phyloP scores from a whole-genome alignment of 1,140 invertebrate genomes.

The Batillaria attramentaria region DNA sequence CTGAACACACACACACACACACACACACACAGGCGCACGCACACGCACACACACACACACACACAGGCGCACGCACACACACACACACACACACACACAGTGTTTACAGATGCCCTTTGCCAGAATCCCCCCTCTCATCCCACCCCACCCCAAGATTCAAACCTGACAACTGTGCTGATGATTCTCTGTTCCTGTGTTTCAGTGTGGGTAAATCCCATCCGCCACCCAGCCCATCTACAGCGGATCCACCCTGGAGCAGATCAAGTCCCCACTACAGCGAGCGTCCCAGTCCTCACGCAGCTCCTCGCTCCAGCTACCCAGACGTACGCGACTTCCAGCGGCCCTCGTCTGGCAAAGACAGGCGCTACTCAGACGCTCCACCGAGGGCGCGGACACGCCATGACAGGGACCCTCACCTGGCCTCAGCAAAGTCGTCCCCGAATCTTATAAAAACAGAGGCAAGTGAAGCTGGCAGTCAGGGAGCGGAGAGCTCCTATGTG shows the following conservation, averaged over 20 bases:
- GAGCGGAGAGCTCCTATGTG: slow-evolving; percentile 23
- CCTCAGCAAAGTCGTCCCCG: slow-evolving; percentile 54
- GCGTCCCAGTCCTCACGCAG: neutral
- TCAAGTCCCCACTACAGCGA: too few species aligned
- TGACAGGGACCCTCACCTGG: slow-evolving; percentile 38
- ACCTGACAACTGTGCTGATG: too few species aligned
- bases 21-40: too few species aligned
- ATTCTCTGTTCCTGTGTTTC: neutral
- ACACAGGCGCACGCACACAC: too few species aligned
- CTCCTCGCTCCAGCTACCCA: slow-evolving; percentile 27
- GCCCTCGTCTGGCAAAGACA: neutral
- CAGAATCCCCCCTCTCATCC: too few species aligned
- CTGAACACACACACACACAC: too few species aligned
- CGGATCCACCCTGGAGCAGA: slow-evolving; percentile 18
- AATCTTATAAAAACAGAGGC: slow-evolving; percentile 40
- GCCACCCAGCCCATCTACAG: neutral
- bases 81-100: too few species aligned
- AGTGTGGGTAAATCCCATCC: slow-evolving; percentile 32
- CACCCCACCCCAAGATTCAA: too few species aligned
- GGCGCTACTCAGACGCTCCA: slow-evolving; percentile 18
- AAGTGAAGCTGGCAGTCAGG: slow-evolving; percentile 21
- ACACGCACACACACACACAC: too few species aligned
- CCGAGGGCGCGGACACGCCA: slow-evolving; percentile 1
- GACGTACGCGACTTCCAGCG: neutral
- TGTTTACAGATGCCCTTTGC: too few species aligned